Evolutionary conservation across 2,797 vertebrate genomes (phyloP), one percentile per base, ranked within the genome.

Genomic region (Acrocephalus scirpaceus): DNA sequence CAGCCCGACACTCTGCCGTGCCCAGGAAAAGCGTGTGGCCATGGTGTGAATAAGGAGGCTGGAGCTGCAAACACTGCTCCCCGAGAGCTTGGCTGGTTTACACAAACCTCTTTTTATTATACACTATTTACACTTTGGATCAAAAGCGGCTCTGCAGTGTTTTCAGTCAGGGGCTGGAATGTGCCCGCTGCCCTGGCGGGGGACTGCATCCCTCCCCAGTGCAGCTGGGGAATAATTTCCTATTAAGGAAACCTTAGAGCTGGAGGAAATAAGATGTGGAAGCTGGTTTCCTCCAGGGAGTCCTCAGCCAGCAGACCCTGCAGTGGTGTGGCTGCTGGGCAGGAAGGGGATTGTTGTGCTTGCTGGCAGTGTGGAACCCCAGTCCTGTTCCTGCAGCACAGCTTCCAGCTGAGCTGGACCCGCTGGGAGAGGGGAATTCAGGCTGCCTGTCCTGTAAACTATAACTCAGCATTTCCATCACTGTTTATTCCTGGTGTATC

Each of bases 161-260:
- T 96, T 97, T 95, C 92, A 91, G 17, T 96, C 86, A 96, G 94
- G 87, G 93, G 65, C 81, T 97, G 97, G 97, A 97, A 97, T 96
- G 96, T 0, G 8, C 80, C 56, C 11, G 61, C 74, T 92, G 92
- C 90, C 86, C 90, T 92, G 84, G 40, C 19, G 0, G 53, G 60
- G 69, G 61, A 84, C 71, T 54, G 67, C 90, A 86, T 90, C 88
- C 87, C 86, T 93, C 82, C 79, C 77, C 62, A 22, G 60, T 13
- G 2, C 0, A 2, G 89, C 88, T 32, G 4, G 85, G 93, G 86
- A 93, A 96, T 91, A 81, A 97, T 97, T 97, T 96, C 97, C 97
- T 97, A 97, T 97, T 97, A 97, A 97, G 97, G 97, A 95, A 97
- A 88, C 82, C 67, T 96, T 38, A 29, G 90, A 91, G 96, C 88